A percentile compares a stretch with the other conserved stretches of the same genome.
Conservation (phyloP, 1,140 invertebrate species). For the Mycetomoellerius zeteki region DNA sequence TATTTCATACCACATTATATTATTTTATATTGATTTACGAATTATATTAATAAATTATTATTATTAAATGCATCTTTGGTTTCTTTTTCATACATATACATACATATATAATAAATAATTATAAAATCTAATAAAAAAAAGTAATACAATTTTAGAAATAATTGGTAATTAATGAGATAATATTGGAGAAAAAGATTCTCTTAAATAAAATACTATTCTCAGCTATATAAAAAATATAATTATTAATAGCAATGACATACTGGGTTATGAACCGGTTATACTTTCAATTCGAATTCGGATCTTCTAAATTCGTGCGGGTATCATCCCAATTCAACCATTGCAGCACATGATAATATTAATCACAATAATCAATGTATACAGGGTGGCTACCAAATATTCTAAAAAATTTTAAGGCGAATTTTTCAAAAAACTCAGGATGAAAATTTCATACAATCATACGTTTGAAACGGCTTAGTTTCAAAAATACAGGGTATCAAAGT, state of each 20-base stretch:
- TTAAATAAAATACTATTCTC: slow-evolving; percentile 6
- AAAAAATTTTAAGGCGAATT: no score
- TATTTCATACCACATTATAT: not conserved
- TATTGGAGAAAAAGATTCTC: not conserved
- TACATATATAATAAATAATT: not conserved
- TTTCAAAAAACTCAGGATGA: no score
- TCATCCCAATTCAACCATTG: no score
- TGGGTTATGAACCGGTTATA: slow-evolving; percentile 26
- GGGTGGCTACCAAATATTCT: no score
- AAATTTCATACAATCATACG: no score
- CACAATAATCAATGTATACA: no score
- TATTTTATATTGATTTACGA: not conserved
- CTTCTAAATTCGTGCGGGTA: no score
- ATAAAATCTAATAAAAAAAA: not conserved
- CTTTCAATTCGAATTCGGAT: not conserved
- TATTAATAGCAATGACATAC: not conserved
- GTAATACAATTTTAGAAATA: not conserved
- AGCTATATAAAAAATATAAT: slow-evolving; percentile 5
- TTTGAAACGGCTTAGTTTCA: no score
- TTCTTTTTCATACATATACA: not conserved
- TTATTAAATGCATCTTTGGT: not conserved
- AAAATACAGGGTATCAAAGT: no score
- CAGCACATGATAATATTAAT: no score
- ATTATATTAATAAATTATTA: not conserved
- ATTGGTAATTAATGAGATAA: not conserved